These are phyloP conservation scores for Sepiola atlantica DNA, from an alignment of 2,888 invertebrate genomes.

Conservation along the genomic window DNA sequence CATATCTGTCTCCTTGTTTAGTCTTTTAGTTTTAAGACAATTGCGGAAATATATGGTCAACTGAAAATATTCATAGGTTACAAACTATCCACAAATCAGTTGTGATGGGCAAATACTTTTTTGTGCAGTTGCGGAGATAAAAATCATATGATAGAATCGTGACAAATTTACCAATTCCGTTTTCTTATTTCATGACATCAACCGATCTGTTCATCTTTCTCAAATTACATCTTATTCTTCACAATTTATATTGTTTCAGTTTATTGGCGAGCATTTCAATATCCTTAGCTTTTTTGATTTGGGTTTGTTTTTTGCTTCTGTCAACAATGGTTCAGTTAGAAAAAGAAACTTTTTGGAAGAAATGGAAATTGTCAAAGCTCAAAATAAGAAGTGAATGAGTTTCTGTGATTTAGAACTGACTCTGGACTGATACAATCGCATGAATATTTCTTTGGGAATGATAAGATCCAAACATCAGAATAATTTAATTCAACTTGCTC, in stretches of 20 bases:
- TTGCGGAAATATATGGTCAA: too few relatives aligned
- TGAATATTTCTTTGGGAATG: background rate
- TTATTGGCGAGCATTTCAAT: background rate
- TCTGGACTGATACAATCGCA: background rate
- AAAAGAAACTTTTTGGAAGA: background rate
- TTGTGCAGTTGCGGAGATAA: background rate
- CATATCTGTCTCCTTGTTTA: too few relatives aligned
- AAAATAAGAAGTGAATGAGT: background rate
- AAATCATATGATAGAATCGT: background rate
- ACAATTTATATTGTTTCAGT: background rate
- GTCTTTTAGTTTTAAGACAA: too few relatives aligned
- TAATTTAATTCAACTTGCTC: too few relatives aligned
- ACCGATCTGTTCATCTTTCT: background rate
- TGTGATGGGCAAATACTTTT: background rate
- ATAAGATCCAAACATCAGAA: background rate
- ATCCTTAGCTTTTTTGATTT: background rate
- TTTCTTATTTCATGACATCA: background rate
- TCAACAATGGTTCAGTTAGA: background rate
- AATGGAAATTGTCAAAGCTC: background rate
- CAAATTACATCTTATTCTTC: background rate
- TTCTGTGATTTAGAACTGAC: background rate
- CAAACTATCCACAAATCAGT: too few relatives aligned
- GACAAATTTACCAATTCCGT: background rate
- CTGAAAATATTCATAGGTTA: too few relatives aligned
- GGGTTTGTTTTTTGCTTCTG: too few relatives aligned